Evolutionary conservation across 30 jellyfish, hydroid and myxozoan species (phyloP).

Genomic region (Haliclystus octoradiatus): DNA sequence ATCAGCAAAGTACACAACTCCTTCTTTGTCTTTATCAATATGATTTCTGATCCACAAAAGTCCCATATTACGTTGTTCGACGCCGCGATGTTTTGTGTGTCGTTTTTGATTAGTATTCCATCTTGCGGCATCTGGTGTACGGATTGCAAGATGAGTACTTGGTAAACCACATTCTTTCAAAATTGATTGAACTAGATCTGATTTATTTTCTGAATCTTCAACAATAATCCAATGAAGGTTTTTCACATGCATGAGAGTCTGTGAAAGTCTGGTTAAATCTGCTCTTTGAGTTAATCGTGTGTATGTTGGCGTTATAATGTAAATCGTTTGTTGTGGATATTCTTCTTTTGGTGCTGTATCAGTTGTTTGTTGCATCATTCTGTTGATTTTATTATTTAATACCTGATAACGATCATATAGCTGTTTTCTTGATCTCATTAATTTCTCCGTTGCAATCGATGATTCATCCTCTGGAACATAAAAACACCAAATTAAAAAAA

Average conservation of each 20-base stretch:
- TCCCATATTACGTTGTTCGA: conserved; percentile 71
- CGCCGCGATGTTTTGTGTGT: conserved; percentile 74
- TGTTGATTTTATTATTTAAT: background rate
- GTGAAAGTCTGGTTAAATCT: conserved; percentile 44
- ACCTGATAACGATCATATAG: background rate
- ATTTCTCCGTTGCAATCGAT: background rate
- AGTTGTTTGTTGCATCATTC: background rate
- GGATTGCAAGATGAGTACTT: conserved; percentile 31
- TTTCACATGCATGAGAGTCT: conserved; percentile 49
- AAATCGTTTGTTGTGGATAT: conserved; percentile 6
- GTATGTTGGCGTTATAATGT: conserved; percentile 67
- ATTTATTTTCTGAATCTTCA: conserved; percentile 44
- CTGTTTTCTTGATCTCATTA: background rate
- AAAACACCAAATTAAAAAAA: too few relatives aligned
- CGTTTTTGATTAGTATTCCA: conserved; percentile 31
- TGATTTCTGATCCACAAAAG: conserved; percentile 57
- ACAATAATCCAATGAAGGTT: conserved; percentile 68
- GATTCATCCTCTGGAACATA: background rate
- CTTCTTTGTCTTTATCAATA: conserved; percentile 14
- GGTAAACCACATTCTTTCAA: conserved; percentile 7
- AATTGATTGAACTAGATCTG: conserved; percentile 20
- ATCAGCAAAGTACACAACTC: conserved; percentile 84
- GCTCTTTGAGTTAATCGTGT: conserved; percentile 69
- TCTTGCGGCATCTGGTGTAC: conserved; percentile 25
- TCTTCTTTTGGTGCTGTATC: background rate